Evolutionary conservation across 30 jellyfish, hydroid and myxozoan species (phyloP), one percentile per base, ranked within the genome.

Genomic region (Clytia hemisphaerica): DNA sequence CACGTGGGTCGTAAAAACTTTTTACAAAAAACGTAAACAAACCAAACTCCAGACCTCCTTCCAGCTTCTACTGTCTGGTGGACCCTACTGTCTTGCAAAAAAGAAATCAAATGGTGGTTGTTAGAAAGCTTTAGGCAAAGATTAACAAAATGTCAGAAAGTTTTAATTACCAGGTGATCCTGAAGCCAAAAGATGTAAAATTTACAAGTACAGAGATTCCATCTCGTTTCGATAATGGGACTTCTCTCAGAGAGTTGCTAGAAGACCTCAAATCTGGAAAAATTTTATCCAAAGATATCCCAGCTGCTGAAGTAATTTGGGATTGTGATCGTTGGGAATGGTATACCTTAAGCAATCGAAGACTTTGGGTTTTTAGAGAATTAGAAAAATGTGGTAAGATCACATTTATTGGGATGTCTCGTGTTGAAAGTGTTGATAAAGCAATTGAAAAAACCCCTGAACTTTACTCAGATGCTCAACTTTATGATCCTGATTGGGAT

Each of bases 331-430:
- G 49, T 45, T 78, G 93, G 93, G 83, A 78, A 12, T 78, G 93
- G 93, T 78, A 49, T 29, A 14, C 93, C 1, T 49, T 68, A 22
- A 63, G 69, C 35, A 78, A 78, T 40, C 16, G 81, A 37, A 28
- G 68, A 6, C 72, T 78, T 6, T 78, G 93, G 93, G 93, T 78
- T 66, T 65, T 53, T 34, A 78, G 68, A 5, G 78, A 78, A 67
- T 40, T 78, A 42, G 93, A 78, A 36, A 78, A 78, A 58, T 42
- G 59, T 24, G 83, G 75, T 15, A 68, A 68, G 30, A 32, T 78
- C 21, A 14, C 66, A 2, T 78, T 67, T 58, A 54, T 78, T 26
- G 66, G 62, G 36, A 78, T 78, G 93, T 44, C 74, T 4, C 67
- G 93, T 30, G 35, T 78, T 2, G 93, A 78, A 51, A 47, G 28